These are phyloP conservation scores for Eupithecia vulgata DNA, from an alignment of 2,888 invertebrate species.

Conservation along the genomic window DNA sequence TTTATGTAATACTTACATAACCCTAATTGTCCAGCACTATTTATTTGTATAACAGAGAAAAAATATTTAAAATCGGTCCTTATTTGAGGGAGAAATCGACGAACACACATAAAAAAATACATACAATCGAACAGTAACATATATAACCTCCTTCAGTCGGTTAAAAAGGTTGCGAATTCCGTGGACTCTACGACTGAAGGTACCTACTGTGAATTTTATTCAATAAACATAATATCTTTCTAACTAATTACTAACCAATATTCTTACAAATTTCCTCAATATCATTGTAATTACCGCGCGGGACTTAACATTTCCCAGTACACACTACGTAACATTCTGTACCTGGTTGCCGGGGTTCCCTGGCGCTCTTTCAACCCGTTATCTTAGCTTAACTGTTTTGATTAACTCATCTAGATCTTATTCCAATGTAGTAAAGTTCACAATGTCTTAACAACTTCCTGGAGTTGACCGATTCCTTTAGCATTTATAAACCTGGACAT, in stretches of 20 bases:
- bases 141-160: too few species aligned
- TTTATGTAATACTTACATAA: too few species aligned
- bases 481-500: neutral
- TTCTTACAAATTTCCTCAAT: neutral
- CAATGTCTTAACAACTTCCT: neutral
- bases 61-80: too few species aligned
- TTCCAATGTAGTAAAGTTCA: neutral
- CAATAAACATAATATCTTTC: neutral
- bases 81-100: too few species aligned
- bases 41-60: too few species aligned
- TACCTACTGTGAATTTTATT: neutral
- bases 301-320: slow-evolving; percentile 14
- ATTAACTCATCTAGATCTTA: neutral
- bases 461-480: neutral
- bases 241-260: neutral
- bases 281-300: slow-evolving; percentile 3
- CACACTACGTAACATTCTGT: slow-evolving; percentile 22
- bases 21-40: too few species aligned
- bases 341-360: slow-evolving; percentile 37
- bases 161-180: too few species aligned
- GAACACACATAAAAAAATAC: too few species aligned
- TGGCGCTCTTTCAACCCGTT: slow-evolving; percentile 34
- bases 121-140: too few species aligned
- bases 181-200: too few species aligned
- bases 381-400: slow-evolving; percentile 15